Evolutionary conservation across 1,140 invertebrate species (phyloP), one percentile per base, ranked within the genome.

Genomic region (Diorhabda elongata): DNA sequence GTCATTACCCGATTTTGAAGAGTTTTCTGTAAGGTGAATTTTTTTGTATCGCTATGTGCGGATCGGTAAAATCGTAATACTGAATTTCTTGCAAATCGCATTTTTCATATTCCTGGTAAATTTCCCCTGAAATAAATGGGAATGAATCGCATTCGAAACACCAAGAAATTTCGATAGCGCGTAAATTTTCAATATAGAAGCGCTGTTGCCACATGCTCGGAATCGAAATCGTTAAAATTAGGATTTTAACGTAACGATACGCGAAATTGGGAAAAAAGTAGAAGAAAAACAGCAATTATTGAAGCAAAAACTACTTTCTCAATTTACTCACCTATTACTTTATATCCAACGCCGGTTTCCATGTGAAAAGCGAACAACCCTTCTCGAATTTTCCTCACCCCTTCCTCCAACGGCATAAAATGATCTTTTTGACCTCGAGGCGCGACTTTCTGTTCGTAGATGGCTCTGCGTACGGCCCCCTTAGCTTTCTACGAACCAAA

Each of bases 51-150:
- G 84, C 84, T 11, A 88, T 70, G 79, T 84, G 85, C 0, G 88
- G 88, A 75, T 87, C 82, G 2, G 84, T 80, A 0, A 87, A 82
- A 71, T 88, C 84, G 3, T 89, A 70, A 68, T 84, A 87, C 72
- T 85, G 82, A 71, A 90, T 87, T 77, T 89, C 87, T 58, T 85
- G 81, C 2, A 90, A 76, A 0, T 86, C 87, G 75, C 88, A 90
- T 78, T 90, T 90, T 76, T 90, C 87, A 3, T 85, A 83, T 78
- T 90, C 89, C 4, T 82, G 75, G 72, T 87, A 90, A 66, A 84
- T 88, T 77, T 88, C 86, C 56, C 71, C 75, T 77, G 43, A 3
- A 67, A 70, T 26, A 26, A 26, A 26, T 26, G 26, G 26, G 26
- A 26, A 26, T 26, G 1, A 26, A 26, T 26, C 26, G 26, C 26